These are phyloP conservation scores for Drosophila paramelanica DNA, from an alignment of 2,888 invertebrate species.

Conservation along the genomic window DNA sequence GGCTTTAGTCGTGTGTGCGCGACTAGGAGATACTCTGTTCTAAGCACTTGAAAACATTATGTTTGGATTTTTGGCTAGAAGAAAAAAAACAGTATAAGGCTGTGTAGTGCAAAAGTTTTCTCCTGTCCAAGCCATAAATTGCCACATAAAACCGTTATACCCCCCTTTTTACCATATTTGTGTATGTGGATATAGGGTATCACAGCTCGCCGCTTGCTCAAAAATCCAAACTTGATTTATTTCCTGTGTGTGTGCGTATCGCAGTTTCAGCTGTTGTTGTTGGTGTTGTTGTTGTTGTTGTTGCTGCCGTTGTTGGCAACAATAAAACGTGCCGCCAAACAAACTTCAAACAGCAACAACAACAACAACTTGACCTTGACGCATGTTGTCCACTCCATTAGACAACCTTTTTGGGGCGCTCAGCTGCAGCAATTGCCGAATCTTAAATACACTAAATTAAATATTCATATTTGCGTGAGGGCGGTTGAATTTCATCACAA, in stretches of 20 bases:
- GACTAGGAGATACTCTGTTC: not conserved
- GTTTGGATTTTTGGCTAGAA: no score
- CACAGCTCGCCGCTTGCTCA: slow-evolving; percentile 41
- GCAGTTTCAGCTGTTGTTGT: slow-evolving; percentile 7
- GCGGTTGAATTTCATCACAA: not conserved
- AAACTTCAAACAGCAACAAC: slow-evolving; percentile 41
- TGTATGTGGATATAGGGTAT: not conserved
- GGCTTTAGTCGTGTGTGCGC: not conserved
- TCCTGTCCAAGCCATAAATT: no score
- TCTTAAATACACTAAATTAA: slow-evolving; percentile 18
- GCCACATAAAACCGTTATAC: not conserved
- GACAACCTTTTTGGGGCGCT: slow-evolving; percentile 18
- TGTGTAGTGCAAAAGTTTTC: no score
- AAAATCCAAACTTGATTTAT: slow-evolving; percentile 73
- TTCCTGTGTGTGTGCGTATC: slow-evolving; percentile 57
- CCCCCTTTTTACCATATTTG: not conserved
- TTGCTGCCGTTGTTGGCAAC: slow-evolving; percentile 37
- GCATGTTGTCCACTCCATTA: slow-evolving; percentile 50
- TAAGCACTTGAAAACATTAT: no score
- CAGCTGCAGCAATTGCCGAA: slow-evolving; percentile 12
- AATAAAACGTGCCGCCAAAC: slow-evolving; percentile 72
- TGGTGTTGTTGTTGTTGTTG: slow-evolving; percentile 17
- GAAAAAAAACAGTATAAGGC: no score
- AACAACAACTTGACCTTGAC: slow-evolving; percentile 56
- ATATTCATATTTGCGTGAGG: not conserved